Evolutionary conservation across 2,113 vertebrate species (phyloP), one percentile per base, ranked within the genome.

Genomic region (Petromus typicus): DNA sequence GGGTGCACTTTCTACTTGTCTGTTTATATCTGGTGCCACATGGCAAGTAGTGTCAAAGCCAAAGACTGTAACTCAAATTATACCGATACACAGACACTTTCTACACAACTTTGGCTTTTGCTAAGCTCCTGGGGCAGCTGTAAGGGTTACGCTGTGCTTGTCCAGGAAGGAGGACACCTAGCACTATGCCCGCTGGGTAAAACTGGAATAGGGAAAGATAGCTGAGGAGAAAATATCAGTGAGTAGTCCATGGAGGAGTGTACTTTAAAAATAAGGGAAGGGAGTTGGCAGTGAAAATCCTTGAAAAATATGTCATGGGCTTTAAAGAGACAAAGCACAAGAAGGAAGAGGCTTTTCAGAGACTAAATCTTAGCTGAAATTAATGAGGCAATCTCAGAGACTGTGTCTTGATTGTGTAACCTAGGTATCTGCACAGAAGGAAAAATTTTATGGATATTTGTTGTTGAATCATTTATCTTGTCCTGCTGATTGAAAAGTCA

Each of bases 391-490:
- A 69, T 87, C 94, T 96, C 48, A 45, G 94, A 61, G 75, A 75
- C 67, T 67, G 51, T 23, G 79, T 40, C 45, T 96, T 94, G 43
- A 93, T 86, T 75, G 73, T 88, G 90, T 90, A 92, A 90, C 54
- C 25, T 30, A 48, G 61, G 25, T 84, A 80, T 95, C 87, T 84
- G 84, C n/a, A 51, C 1, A 89, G 83, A 93, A 59, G 48, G 85
- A 81, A 92, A 89, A 82, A 67, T 91, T 95, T 95, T 45, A 75
- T 18, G 27, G 16, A 20, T 78, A 64, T 91, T 93, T 85, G 37
- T 81, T 69, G 56, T 76, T 93, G 91, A 97, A 96, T 95, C 96
- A 92, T 97, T 90, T 90, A 96, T 75, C 84, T 95, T 87, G 94
- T 94, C 67, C 83, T 96, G 75, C 89, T 91, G 96, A 84, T 93